These are phyloP conservation scores for Drosophila nr. fundita DNA, from an alignment of 2,888 invertebrate species.

Conservation along the genomic window DNA sequence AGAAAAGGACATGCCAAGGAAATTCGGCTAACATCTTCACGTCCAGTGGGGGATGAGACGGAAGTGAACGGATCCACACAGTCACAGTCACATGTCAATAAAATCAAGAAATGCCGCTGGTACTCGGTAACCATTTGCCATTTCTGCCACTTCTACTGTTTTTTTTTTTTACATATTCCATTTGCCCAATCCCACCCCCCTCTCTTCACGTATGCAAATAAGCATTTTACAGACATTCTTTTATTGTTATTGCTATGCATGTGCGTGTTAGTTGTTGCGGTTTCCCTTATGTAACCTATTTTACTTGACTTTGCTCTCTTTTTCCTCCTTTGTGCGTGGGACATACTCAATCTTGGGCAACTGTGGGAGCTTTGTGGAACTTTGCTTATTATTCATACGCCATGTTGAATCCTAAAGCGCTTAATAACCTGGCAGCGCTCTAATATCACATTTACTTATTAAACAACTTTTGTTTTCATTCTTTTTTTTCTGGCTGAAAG, in stretches of 20 bases:
- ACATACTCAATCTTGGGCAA: constrained; percentile 2
- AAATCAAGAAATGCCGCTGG: constrained; percentile 75
- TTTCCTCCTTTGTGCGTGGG: too few species aligned
- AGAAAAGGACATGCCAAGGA: constrained; percentile 53
- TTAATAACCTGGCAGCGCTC: constrained; percentile 60
- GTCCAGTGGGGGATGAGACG: constrained; percentile 2
- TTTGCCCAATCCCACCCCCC: not conserved
- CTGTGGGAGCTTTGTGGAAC: constrained; percentile 10
- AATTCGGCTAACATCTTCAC: constrained; percentile 68
- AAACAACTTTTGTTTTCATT: constrained; percentile 17
- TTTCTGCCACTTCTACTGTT: constrained; percentile 8
- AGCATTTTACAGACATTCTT: constrained; percentile 54
- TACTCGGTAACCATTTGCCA: constrained; percentile 32
- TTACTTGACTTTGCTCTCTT: constrained; percentile 12
- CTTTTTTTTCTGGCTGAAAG: not conserved
- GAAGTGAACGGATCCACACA: not conserved
- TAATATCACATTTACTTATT: constrained; percentile 15
- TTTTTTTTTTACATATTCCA: constrained; percentile 7
- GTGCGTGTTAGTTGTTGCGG: constrained; percentile 37
- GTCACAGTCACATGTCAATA: constrained; percentile 73
- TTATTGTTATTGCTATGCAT: constrained; percentile 62
- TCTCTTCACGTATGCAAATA: constrained; percentile 60
- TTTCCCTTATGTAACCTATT: constrained; percentile 22
- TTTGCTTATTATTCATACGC: constrained; percentile 58
- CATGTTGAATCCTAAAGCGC: constrained; percentile 35